Evolutionary conservation across 2,113 vertebrate genomes (phyloP).

Genomic region (Pelvicachromis taeniatus): DNA sequence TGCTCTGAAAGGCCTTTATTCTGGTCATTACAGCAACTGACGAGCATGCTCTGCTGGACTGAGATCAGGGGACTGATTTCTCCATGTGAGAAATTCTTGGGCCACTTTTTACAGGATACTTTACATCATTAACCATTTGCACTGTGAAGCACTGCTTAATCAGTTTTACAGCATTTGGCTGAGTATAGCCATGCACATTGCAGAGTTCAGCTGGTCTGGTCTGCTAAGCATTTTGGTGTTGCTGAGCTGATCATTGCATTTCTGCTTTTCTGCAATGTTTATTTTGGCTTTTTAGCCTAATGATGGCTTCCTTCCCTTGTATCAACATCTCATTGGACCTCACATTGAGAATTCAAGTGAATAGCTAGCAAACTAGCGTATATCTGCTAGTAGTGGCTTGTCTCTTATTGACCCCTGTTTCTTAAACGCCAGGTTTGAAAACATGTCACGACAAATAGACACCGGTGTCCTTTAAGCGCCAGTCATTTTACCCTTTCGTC

Average conservation of each 20-base stretch:
- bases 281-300: neutral
- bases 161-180: neutral
- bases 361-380: neutral
- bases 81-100: neutral
- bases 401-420: too few species aligned
- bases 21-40: neutral
- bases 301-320: neutral
- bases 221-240: neutral
- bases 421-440: too few species aligned
- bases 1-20: neutral
- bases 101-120: neutral
- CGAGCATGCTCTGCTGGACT: neutral
- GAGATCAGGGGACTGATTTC: neutral
- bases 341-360: neutral
- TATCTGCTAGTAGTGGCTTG: too few species aligned
- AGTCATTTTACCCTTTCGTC: too few species aligned
- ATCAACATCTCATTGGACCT: neutral
- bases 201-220: neutral
- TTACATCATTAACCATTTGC: rapidly evolving
- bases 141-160: neutral
- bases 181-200: neutral
- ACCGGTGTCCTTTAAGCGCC: too few species aligned
- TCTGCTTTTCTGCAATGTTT: neutral
- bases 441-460: too few species aligned
- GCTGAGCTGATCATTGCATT: neutral